Percentiles rank a stretch among this genome's conserved stretches.
Evolutionary conservation across 2,113 vertebrate genomes (phyloP).

Genomic region (Micronycteris hirsuta): DNA sequence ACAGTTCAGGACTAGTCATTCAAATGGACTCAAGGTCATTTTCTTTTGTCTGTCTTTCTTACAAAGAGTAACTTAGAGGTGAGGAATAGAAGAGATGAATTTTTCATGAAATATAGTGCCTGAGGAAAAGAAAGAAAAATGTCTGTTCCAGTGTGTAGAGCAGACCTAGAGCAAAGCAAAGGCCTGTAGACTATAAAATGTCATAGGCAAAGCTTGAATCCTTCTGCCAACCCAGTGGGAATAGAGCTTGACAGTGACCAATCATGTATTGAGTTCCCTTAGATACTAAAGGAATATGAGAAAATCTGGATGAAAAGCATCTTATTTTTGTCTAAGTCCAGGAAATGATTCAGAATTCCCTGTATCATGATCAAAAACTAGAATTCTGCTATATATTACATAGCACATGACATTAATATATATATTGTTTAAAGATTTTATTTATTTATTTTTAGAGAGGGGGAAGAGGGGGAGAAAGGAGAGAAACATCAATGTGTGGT

Average conservation of each 20-base stretch:
- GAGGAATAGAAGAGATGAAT: background rate
- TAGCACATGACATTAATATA: background rate
- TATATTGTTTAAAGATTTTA: too few relatives aligned
- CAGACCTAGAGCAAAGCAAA: background rate
- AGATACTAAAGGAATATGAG: background rate
- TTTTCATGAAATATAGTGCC: conserved; percentile 47
- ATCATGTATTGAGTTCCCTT: background rate
- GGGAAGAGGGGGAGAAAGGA: too few relatives aligned
- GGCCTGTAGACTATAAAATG: background rate
- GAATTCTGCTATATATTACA: background rate
- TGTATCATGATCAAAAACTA: background rate
- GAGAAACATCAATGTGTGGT: too few relatives aligned
- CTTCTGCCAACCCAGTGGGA: background rate
- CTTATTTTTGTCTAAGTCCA: background rate
- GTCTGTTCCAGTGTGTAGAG: background rate
- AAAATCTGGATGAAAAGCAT: background rate
- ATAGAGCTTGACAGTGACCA: background rate
- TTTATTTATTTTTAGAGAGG: too few relatives aligned
- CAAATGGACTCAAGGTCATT: conserved; percentile 32
- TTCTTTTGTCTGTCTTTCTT: background rate
- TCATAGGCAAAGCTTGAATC: background rate
- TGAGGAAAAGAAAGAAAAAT: conserved; percentile 43
- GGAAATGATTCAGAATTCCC: background rate
- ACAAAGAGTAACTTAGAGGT: background rate
- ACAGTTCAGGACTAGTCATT: conserved; percentile 18